phyloP scores from a whole-genome alignment of 2,797 vertebrate genomes.

The Mormyrus proboscirostris region DNA sequence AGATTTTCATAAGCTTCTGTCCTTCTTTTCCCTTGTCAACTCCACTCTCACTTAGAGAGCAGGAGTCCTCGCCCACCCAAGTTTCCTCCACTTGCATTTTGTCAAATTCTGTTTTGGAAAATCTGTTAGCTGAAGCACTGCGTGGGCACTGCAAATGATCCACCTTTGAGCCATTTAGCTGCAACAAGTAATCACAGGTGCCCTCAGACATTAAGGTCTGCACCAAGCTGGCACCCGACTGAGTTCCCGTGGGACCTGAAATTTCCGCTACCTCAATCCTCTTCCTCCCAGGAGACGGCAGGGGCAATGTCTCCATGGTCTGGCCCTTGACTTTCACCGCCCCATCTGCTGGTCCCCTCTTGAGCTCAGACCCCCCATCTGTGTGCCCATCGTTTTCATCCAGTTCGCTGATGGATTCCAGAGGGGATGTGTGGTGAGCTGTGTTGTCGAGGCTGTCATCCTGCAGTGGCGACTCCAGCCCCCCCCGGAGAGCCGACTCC shows the following conservation, averaged over 20 bases:
- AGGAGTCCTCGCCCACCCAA: neutral
- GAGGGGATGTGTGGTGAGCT: constrained; percentile 22
- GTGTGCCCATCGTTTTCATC: constrained; percentile 28
- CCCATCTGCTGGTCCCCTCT: constrained; percentile 27
- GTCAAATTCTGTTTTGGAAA: constrained; percentile 13
- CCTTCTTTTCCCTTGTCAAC: neutral
- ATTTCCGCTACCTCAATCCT: neutral
- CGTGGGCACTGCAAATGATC: constrained; percentile 16
- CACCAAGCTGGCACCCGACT: neutral
- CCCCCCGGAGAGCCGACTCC: neutral
- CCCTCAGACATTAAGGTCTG: neutral
- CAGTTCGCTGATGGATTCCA: constrained; percentile 37
- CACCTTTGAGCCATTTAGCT: constrained; percentile 8
- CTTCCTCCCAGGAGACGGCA: neutral
- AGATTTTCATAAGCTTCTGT: neutral
- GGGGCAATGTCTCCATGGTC: neutral
- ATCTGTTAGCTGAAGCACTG: neutral
- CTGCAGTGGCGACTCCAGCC: neutral
- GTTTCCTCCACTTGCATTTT: neutral
- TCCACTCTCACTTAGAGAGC: neutral
- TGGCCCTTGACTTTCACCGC: constrained; percentile 16
- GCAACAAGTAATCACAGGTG: neutral
- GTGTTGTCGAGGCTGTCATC: constrained; percentile 21
- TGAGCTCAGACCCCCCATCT: neutral
- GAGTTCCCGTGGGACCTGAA: neutral